Base-by-base conservation (phyloP, 2,888 invertebrate genomes). In the Erannis defoliaria region DNA sequence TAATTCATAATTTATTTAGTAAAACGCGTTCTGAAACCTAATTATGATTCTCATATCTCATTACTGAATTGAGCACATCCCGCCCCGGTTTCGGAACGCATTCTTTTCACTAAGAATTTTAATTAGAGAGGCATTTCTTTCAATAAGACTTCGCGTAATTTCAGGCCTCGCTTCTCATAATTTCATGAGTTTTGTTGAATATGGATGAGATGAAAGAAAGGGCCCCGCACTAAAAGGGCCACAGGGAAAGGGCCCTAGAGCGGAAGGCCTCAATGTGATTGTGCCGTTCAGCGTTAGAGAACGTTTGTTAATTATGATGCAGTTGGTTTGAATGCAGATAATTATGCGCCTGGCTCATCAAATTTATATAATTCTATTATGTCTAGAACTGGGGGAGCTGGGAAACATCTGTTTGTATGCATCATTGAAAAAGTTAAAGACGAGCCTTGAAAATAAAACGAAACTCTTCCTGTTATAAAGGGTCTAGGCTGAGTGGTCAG, bases 101-200 rank as follows among this genome's bases (percentile, higher is more conserved):
- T 74, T 72, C 73, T 74, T 72, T 73, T 68, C 60, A 60, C 62
- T 58, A 75, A 77, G 75, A 76, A 75, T 76, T 76, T 77, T 77
- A 77, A 77, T 76, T 77, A 77, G 69, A 63, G 70, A 66, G 66
- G 71, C 66, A 72, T 76, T 73, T 74, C 73, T 73, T 74, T 73
- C 67, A 67, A 66, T 66, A 63, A 65, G 68, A 62, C 55, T 53
- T 40, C 51, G 51, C 46, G 37, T 62, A 56, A 62, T 53, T 62
- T 53, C 51, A 56, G 56, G 40, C 61, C 62, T 67, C 66, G 73
- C 58, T 59, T 59, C 64, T 68, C 72, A 68, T 71, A 68, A 71
- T 73, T 72, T 73, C 66, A 68, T 71, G 67, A 68, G 61, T 46
- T 61, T 61, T 62, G 62, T 61, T 61, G 49, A 61, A 61, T 61